Evolutionary conservation across 1,140 invertebrate genomes (phyloP).

Genomic region (Oryctes rhinoceros): DNA sequence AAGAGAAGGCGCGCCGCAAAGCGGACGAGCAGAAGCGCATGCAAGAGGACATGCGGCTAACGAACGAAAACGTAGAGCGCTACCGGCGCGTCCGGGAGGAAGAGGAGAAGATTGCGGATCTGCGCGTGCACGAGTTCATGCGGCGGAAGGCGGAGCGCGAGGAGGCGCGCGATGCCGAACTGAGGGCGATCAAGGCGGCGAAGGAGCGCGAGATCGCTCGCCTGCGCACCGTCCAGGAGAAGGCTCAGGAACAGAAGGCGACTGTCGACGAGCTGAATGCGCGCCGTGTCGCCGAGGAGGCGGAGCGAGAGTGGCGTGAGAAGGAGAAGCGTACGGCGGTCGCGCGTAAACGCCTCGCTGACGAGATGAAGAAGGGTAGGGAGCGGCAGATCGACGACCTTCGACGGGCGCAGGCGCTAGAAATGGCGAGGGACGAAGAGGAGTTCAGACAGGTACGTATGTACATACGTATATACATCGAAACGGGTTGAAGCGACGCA

Average conservation of each 20-base stretch:
- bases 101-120: constrained; percentile 69
- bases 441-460: constrained; percentile 66
- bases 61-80: constrained; percentile 66
- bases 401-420: constrained; percentile 66
- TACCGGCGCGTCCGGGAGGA: constrained; percentile 67
- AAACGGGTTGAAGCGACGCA: neutral
- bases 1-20: constrained; percentile 60
- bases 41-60: constrained; percentile 65
- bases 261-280: constrained; percentile 61
- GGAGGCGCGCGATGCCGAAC: constrained; percentile 64
- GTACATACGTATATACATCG: neutral
- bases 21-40: constrained; percentile 60
- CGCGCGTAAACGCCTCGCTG: constrained; percentile 51
- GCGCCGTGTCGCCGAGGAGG: constrained; percentile 60
- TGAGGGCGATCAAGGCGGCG: constrained; percentile 61
- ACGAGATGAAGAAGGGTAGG: constrained; percentile 59
- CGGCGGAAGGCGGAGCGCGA: constrained; percentile 68
- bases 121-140: constrained; percentile 70
- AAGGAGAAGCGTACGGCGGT: constrained; percentile 58
- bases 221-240: constrained; percentile 62
- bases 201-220: constrained; percentile 64
- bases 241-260: constrained; percentile 58
- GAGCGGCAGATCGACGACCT: constrained; percentile 64
- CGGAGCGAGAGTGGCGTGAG: constrained; percentile 61
- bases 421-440: constrained; percentile 68